Base-by-base conservation (phyloP, 1,140 invertebrate genomes). In the Colletes latitarsis region DNA sequence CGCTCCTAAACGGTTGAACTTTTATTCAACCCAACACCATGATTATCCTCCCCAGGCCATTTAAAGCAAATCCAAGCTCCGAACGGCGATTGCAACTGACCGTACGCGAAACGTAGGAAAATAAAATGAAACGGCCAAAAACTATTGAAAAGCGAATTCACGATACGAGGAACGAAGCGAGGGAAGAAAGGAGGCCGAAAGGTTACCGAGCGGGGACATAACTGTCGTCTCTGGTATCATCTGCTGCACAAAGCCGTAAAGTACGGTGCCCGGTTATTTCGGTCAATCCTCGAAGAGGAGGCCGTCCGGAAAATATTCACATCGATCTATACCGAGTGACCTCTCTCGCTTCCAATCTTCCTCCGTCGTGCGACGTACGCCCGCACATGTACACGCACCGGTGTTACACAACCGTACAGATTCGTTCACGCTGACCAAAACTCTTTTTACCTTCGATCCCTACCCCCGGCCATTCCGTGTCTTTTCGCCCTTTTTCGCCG, bases 241-340 rank as follows among this genome's bases (percentile, higher is more conserved):
- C 72, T 67, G 53, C 63, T 82, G 87, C 82, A 87, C 85, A 89
- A 89, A 86, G 82, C 77, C 81, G 81, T 85, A 83, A 82, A 85
- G 85, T 77, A 86, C 79, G 68, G 68, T 82, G 72, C 68, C 49
- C 82, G 82, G 86, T 86, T 89, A 89, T 89, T 89, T 87, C 82
- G 88, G 80, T 84, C 88, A 84, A 89, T 89, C 82, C 84, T 86
- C 77, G 75, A 70, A 71, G 79, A 82, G 80, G 74, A 86, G 71
- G 73, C 84, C 81, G 86, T 39, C 84, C 77, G 81, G 82, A 89
- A 89, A 89, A 89, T 89, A 89, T 89, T 89, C 88, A 81, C 81
- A 89, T 89, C 88, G 86, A 89, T 89, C 86, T 85, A 83, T 52
- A 67, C 66, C 71, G 82, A 85, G 81, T 81, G 77, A 77, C 62